Evolutionary conservation across 2,797 vertebrate genomes (phyloP).

Genomic region (Cetoscarus ocellatus): DNA sequence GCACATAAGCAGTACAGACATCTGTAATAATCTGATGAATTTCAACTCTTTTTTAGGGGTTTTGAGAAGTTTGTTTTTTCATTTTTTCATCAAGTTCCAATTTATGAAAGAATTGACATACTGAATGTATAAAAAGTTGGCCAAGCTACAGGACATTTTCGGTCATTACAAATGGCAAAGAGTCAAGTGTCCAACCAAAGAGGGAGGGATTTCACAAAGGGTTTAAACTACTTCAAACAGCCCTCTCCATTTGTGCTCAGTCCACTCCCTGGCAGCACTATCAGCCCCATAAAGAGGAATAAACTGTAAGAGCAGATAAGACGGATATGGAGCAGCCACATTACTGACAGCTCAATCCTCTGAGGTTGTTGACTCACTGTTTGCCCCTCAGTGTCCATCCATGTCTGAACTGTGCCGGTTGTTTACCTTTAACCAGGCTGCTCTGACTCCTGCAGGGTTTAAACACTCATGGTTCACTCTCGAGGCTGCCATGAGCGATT

Average conservation of each 20-base stretch:
- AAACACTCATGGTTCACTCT: slow-evolving; percentile 12
- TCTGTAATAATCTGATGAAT: no score
- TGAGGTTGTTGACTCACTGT: slow-evolving; percentile 2
- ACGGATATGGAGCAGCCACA: not conserved
- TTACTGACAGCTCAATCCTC: slow-evolving; percentile 2
- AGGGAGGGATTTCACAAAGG: no score
- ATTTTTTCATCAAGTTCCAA: no score
- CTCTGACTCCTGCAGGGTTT: not conserved
- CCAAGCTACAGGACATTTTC: no score
- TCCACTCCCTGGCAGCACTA: not conserved
- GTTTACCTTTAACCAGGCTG: slow-evolving; percentile 26
- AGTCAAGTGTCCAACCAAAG: no score
- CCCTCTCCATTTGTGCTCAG: not conserved
- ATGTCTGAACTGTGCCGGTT: not conserved
- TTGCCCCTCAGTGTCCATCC: slow-evolving; percentile 8
- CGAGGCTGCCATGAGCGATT: not conserved
- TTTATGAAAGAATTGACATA: no score
- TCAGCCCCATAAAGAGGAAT: not conserved
- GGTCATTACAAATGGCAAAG: no score
- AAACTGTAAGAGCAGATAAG: not conserved
- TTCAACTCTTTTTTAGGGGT: no score
- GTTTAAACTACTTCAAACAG: not conserved
- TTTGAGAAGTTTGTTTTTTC: no score
- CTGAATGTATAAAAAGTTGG: no score
- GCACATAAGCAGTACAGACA: no score